These are phyloP conservation scores for Hydrophis major DNA, from an alignment of 2,797 vertebrate genomes.

Conservation along the genomic window DNA sequence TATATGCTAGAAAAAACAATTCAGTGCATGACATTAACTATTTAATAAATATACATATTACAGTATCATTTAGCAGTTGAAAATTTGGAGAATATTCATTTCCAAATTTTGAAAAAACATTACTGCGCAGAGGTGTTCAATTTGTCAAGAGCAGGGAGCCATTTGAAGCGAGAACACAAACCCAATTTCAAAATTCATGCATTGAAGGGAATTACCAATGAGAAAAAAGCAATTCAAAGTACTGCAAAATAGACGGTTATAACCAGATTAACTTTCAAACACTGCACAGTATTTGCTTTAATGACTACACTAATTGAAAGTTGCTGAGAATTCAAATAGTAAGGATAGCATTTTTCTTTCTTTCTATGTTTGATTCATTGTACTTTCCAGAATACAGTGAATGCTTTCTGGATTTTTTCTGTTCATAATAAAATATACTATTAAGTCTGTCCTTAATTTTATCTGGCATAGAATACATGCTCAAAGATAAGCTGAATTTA, in stretches of 20 bases:
- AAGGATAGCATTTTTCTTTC: background rate
- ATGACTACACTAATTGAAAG: background rate
- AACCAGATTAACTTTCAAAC: background rate
- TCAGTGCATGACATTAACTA: conserved; percentile 14
- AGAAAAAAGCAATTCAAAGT: background rate
- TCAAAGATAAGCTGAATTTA: background rate
- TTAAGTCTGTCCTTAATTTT: background rate
- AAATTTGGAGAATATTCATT: background rate
- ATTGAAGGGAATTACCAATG: background rate
- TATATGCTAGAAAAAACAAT: conserved; percentile 76
- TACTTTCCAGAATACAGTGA: background rate
- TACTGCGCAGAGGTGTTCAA: background rate
- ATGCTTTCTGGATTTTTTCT: background rate
- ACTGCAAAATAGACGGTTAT: background rate
- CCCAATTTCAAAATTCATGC: background rate
- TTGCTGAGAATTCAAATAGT: background rate
- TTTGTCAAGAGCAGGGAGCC: background rate
- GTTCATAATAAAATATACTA: background rate
- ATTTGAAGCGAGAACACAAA: background rate
- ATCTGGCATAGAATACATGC: background rate
- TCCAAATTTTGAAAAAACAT: background rate
- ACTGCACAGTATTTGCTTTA: background rate
- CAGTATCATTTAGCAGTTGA: background rate
- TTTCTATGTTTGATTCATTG: background rate
- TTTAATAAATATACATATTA: conserved; percentile 13